Evolutionary conservation across 2,113 vertebrate species (phyloP).

Genomic region (Rhineura floridana): DNA sequence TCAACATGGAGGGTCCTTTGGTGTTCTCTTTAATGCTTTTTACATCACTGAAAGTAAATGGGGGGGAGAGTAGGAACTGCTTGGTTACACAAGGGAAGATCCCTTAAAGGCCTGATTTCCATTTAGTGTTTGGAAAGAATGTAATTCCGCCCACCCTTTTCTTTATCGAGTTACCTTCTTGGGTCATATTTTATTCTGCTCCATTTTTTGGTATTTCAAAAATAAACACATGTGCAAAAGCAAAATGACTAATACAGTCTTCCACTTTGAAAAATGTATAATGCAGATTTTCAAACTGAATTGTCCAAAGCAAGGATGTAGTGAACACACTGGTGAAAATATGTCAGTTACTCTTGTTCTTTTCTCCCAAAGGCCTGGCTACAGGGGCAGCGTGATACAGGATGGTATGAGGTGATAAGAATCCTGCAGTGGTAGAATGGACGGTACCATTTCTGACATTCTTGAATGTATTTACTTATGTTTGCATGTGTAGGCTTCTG

Average conservation of each 20-base stretch:
- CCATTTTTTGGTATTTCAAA: conserved; percentile 14
- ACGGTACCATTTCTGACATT: not conserved
- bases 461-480: not conserved
- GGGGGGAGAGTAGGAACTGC: not conserved
- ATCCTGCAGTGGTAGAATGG: not conserved
- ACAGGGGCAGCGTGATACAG: not conserved
- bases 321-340: not conserved
- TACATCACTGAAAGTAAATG: not conserved
- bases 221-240: not conserved
- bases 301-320: not conserved
- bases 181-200: not conserved
- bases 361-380: not conserved
- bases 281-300: conserved; percentile 26
- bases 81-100: not conserved
- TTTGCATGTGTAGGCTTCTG: not conserved
- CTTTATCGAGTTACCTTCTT: not conserved
- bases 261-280: not conserved
- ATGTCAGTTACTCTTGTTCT: rapidly evolving
- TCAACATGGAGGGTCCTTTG: not conserved
- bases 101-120: conserved; percentile 2
- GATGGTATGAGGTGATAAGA: not conserved
- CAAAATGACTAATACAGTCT: not conserved
- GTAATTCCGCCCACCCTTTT: not conserved
- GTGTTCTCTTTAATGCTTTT: conserved; percentile 18
- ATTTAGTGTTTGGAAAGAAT: not conserved